Evolutionary conservation across 1,140 invertebrate species (phyloP).

Genomic region (Coenobita brevimanus): DNA sequence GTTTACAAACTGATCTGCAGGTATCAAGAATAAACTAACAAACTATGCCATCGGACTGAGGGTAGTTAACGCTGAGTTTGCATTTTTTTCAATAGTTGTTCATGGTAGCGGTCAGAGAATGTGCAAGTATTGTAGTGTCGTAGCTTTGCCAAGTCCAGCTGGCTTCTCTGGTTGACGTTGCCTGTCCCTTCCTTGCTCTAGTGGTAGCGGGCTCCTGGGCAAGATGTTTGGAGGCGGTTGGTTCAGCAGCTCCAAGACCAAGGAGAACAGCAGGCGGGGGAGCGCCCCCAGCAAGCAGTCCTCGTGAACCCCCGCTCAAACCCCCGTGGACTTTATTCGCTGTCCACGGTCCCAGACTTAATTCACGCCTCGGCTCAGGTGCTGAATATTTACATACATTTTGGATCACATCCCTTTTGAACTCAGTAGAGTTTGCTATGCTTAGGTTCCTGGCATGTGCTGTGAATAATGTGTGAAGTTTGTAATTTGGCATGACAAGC

Average conservation of each 20-base stretch:
- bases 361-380: slow-evolving; percentile 45
- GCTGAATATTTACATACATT: neutral
- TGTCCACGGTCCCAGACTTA: neutral
- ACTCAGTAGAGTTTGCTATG: neutral
- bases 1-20: too few species aligned
- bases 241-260: slow-evolving; percentile 58
- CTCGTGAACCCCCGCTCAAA: slow-evolving; percentile 22
- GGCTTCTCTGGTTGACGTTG: too few species aligned
- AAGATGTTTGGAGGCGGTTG: slow-evolving; percentile 68
- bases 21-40: too few species aligned
- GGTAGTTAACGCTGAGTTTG: too few species aligned
- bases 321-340: slow-evolving; percentile 8
- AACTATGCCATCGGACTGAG: too few species aligned
- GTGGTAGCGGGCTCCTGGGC: slow-evolving; percentile 62
- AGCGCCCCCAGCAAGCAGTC: slow-evolving; percentile 44
- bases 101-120: neutral
- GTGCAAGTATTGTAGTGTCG: too few species aligned
- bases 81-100: too few species aligned
- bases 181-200: neutral
- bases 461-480: too few species aligned
- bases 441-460: too few species aligned
- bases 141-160: too few species aligned
- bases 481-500: too few species aligned
- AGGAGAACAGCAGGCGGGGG: slow-evolving; percentile 49
- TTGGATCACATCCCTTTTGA: neutral